Base-by-base conservation (phyloP, 1,140 invertebrate genomes). In the Choristoneura fumiferana region DNA sequence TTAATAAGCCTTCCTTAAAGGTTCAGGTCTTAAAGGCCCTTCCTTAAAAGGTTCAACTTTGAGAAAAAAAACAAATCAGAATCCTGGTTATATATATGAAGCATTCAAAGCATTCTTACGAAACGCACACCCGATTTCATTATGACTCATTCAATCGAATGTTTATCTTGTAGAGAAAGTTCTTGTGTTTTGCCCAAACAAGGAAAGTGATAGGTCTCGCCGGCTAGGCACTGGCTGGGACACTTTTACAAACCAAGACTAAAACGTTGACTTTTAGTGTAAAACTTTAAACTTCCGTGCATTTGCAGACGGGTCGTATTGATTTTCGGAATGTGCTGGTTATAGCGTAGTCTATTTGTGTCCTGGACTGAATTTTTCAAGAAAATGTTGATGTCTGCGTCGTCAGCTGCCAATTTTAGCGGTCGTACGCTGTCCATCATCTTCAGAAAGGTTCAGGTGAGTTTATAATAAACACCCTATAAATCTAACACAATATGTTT, bases 331-430 rank as follows among this genome's bases (percentile, higher is more conserved):
- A 49, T 49, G 43, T 12, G n/a, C 43, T 10, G 18, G 17, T 22
- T 12, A 49, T 49, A 45, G 40, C 40, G 10, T 22, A 49, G 43
- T 22, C 43, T 49, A 18, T 54, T 58, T 52, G 37, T 58, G 56
- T 67, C 54, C 2, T 29, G 34, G 64, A 65, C 55, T 43, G 61
- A 17, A 29, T 43, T 54, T 45, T 62, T 57, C 29, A 49, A 10
- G n/a, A 79, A 73, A 66, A 85, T 85, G 83, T 71, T 84, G 62
- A 73, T 77, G 62, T 84, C 81, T 1, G 65, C 75, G 10, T 68
- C 69, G 3, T 70, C 80, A 18, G 69, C 74, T 33, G 71, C 76
- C 8, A 79, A 72, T 63, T 52, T 82, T n/a, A 76, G 69, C 38
- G 71, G 75, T 33, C 73, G 84, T 43, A 67, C 83, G 1, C 29